These are phyloP conservation scores for Drosophila ustulata DNA, from an alignment of 2,888 invertebrate genomes.

Conservation along the genomic window DNA sequence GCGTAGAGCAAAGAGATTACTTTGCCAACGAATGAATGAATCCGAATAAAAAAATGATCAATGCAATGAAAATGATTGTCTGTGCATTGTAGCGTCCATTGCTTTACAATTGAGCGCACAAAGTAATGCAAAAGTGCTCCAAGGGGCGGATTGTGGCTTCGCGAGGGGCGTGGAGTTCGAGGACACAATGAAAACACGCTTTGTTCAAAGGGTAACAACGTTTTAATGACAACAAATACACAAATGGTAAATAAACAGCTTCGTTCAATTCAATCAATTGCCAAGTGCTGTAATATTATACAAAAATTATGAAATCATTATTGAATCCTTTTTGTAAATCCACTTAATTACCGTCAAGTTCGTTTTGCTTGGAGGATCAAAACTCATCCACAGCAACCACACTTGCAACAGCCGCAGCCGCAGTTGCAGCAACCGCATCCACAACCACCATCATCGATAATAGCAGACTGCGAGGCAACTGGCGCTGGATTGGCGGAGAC, in stretches of 20 bases:
- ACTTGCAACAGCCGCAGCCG: background rate
- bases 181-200: conserved; percentile 12
- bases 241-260: conserved; percentile 7
- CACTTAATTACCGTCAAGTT: conserved; percentile 3
- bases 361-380: background rate
- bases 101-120: conserved; percentile 78
- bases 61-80: conserved; percentile 79
- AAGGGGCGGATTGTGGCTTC: conserved; percentile 13
- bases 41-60: conserved; percentile 83
- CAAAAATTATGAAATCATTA: conserved; percentile 25
- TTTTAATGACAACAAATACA: conserved; percentile 28
- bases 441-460: background rate
- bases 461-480: accelerated
- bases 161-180: background rate
- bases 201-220: conserved; percentile 12
- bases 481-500: conserved; percentile 6
- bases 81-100: conserved; percentile 61
- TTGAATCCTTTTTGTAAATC: background rate
- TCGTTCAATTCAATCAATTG: background rate
- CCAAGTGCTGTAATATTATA: conserved; percentile 3
- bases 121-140: conserved; percentile 47
- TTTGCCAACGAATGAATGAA: conserved; percentile 83
- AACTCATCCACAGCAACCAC: background rate
- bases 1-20: conserved; percentile 80
- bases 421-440: conserved; percentile 9